Evolutionary conservation across 2,888 invertebrate genomes (phyloP), one percentile per base, ranked within the genome.

Genomic region (Willowsia nigromaculata): DNA sequence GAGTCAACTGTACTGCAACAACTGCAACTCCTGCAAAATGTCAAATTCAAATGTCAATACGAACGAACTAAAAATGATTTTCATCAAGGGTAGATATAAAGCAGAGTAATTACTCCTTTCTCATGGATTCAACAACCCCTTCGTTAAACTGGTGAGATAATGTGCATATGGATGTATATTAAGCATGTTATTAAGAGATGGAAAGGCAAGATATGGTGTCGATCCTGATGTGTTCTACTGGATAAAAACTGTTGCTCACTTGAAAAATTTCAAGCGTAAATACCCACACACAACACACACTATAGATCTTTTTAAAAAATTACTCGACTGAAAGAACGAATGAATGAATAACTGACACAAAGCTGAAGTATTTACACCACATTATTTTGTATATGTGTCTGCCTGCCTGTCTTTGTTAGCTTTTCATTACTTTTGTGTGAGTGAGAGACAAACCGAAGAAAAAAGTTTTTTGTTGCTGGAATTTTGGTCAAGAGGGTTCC

Each of bases 11-110:
- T n/a, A n/a, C n/a, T n/a, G n/a, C n/a, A n/a, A n/a, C n/a, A n/a
- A n/a, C n/a, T n/a, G n/a, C 13, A 25, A 30, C 56, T 80, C 18
- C 81, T 81, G 86, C 56, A 56, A 86, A 86, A 86, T 86, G 87
- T 87, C 87, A 87, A 87, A 87, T 80, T 86, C n/a, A 86, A 80
- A 86, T 86, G 86, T 86, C 86, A 80, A 85, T 85, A 37, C 33
- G 68, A n/a, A n/a, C n/a, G 68, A 33, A 71, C n/a, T 37, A 59
- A 78, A 50, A 78, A 85, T 47, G 50, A 65, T 50, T 25, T 43
- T 47, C 68, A 86, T 53, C 68, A 33, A 82, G 81, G 13, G 56
- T 25, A 59, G 13, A 22, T 33, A 50, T 56, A 53, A 80, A 80
- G 22, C 33, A 47, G 56, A 30, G 27, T 87, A 87, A 82, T 87